These are phyloP conservation scores for Picus viridis DNA, from an alignment of 2,797 vertebrate species.

Conservation along the genomic window DNA sequence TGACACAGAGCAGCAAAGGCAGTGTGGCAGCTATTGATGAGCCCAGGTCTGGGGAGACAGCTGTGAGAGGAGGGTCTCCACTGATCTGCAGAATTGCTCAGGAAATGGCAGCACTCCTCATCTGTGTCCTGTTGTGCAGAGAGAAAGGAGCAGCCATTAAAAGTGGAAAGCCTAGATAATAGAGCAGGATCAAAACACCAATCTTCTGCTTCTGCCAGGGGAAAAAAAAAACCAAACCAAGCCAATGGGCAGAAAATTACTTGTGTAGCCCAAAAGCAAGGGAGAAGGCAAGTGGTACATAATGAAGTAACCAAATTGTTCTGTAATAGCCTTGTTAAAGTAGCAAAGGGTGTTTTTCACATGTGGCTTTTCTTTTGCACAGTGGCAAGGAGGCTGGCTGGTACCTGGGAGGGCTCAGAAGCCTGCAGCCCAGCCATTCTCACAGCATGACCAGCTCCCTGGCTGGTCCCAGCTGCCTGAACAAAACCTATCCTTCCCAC, in stretches of 20 bases:
- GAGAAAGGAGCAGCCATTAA: slow-evolving; percentile 23
- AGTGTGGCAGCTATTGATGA: slow-evolving; percentile 4
- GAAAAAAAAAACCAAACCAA: neutral
- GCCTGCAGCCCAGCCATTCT: neutral
- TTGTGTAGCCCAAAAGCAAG: neutral
- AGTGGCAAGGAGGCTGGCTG: neutral
- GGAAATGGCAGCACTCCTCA: neutral
- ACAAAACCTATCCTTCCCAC: neutral
- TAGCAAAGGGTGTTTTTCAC: neutral
- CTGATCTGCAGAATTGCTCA: neutral
- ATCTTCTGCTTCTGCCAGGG: neutral
- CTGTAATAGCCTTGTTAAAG: neutral
- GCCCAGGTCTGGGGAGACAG: neutral
- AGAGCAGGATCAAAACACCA: neutral
- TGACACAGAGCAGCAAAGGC: neutral
- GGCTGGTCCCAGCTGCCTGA: neutral
- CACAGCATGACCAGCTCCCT: neutral
- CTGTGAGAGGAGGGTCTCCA: neutral
- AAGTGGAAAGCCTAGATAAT: slow-evolving; percentile 14
- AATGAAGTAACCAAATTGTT: slow-evolving; percentile 13
- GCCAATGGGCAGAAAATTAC: neutral
- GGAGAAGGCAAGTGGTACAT: neutral
- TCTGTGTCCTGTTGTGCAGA: neutral
- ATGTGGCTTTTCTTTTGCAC: neutral
- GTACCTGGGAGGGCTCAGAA: neutral